phyloP scores from a whole-genome alignment of 1,140 invertebrate species.

The Drosophila chauvacae region DNA sequence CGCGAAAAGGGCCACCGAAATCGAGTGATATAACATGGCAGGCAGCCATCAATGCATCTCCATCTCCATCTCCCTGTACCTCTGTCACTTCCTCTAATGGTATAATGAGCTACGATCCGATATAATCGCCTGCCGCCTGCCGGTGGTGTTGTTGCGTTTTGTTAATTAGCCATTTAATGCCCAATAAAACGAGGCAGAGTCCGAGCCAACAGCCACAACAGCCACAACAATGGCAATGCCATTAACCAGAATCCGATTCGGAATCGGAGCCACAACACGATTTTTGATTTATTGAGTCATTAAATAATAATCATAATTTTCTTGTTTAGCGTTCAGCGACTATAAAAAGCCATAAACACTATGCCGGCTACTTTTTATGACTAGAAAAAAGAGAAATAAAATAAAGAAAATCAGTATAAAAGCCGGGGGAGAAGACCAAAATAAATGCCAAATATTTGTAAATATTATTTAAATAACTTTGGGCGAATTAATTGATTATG shows the following conservation, averaged over 20 bases:
- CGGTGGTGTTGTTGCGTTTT: constrained; percentile 59
- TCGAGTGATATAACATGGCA: constrained; percentile 14
- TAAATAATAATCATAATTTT: constrained; percentile 77
- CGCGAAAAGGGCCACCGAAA: not conserved
- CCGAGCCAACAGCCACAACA: not conserved
- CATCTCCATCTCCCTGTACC: not conserved
- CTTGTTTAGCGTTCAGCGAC: constrained; percentile 48
- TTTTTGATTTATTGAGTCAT: constrained; percentile 76
- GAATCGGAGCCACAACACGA: constrained; percentile 42
- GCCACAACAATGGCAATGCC: constrained; percentile 23
- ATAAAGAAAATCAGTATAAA: not conserved
- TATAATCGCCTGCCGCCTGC: constrained; percentile 35
- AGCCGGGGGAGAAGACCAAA: not conserved
- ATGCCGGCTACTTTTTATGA: not conserved
- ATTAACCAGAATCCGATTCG: constrained; percentile 43
- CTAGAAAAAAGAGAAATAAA: not conserved
- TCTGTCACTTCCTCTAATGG: constrained; percentile 40
- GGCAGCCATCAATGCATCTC: not conserved
- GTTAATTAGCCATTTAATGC: constrained; percentile 78
- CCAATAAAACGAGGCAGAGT: constrained; percentile 62
- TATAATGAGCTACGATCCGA: constrained; percentile 40
- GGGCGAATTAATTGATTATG: constrained; percentile 37
- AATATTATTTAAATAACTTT: constrained; percentile 47
- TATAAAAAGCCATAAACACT: constrained; percentile 46
- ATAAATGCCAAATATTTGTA: constrained; percentile 36